phyloP scores from a whole-genome alignment of 2,888 invertebrate genomes.

The Heliconius cydno region DNA sequence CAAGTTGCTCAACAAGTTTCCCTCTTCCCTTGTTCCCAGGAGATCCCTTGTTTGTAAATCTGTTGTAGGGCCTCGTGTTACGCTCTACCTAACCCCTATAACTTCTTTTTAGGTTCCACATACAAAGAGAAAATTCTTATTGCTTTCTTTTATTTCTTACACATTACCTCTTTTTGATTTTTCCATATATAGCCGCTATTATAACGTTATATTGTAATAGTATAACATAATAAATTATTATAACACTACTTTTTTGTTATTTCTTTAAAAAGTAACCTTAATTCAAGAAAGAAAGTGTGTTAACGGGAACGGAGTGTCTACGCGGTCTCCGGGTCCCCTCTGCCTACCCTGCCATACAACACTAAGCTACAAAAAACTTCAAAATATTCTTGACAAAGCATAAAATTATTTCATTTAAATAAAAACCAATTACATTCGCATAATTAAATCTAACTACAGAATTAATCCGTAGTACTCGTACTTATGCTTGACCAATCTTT shows the following conservation, averaged over 20 bases:
- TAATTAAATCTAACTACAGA: background rate
- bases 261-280: no score
- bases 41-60: slow-evolving; percentile 54
- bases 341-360: no score
- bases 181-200: background rate
- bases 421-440: background rate
- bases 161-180: slow-evolving; percentile 2
- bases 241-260: background rate
- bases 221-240: background rate
- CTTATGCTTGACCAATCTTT: background rate
- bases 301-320: no score
- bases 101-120: slow-evolving; percentile 40
- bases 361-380: no score
- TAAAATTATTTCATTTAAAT: no score
- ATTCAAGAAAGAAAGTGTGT: no score
- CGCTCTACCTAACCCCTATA: slow-evolving; percentile 50
- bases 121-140: slow-evolving; percentile 31
- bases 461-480: background rate
- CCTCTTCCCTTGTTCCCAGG: slow-evolving; percentile 38
- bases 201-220: background rate
- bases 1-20: slow-evolving; percentile 52
- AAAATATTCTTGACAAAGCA: no score
- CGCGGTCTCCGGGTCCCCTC: no score
- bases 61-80: slow-evolving; percentile 42
- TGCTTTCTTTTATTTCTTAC: background rate